Conservation (phyloP, 2,888 invertebrate genomes). For the Leptura quadrifasciata region DNA sequence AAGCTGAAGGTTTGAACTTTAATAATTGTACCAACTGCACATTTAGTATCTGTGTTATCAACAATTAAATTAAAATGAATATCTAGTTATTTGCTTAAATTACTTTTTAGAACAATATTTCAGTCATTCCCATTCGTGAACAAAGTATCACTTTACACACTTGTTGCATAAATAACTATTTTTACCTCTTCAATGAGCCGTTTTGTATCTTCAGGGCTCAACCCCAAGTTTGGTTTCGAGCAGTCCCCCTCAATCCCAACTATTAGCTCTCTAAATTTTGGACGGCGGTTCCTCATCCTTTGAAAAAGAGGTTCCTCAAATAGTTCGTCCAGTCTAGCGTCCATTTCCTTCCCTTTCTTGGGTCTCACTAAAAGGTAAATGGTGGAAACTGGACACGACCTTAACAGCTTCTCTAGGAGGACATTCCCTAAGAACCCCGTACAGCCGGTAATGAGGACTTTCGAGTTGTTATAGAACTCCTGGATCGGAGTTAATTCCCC, state of each 20-base stretch:
- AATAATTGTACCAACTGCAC: no score
- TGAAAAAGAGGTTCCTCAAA: slow-evolving; percentile 74
- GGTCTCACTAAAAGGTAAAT: slow-evolving; percentile 64
- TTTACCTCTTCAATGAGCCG: slow-evolving; percentile 75
- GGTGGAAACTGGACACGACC: slow-evolving; percentile 60
- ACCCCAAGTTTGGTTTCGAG: slow-evolving; percentile 74
- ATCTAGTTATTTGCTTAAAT: no score
- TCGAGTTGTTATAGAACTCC: slow-evolving; percentile 62
- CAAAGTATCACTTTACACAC: no score
- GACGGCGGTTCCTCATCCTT: slow-evolving; percentile 72
- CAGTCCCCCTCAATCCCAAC: slow-evolving; percentile 77
- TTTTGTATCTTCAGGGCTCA: slow-evolving; percentile 72
- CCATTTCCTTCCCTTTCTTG: slow-evolving; percentile 62
- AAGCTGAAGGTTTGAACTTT: no score
- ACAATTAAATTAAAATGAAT: no score
- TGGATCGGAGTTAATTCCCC: slow-evolving; percentile 22
- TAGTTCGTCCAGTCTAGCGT: slow-evolving; percentile 73
- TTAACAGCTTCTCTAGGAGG: slow-evolving; percentile 62
- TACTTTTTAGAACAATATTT: no score
- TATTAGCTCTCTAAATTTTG: slow-evolving; percentile 76
- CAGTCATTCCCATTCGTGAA: no score
- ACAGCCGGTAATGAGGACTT: slow-evolving; percentile 66
- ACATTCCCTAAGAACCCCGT: slow-evolving; percentile 70
- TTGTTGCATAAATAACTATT: no score
- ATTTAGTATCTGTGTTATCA: no score